Percentiles rank a stretch among this genome's conserved stretches.
These are phyloP conservation scores for Acanthosepion pharaonis DNA, from an alignment of 2,888 invertebrate genomes.

Conservation along the genomic window DNA sequence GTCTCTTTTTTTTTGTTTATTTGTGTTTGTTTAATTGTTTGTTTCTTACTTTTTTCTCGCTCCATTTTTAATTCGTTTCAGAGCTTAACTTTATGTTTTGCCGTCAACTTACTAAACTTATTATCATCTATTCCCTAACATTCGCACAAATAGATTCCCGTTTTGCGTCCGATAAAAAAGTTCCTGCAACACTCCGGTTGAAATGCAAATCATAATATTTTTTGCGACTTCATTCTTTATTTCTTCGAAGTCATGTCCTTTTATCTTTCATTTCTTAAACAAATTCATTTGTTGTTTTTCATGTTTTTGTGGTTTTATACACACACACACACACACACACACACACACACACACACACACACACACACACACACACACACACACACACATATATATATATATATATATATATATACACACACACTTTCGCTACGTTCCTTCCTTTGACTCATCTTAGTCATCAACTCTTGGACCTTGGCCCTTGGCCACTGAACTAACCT, in stretches of 20 bases:
- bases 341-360: not conserved
- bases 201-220: too few relatives aligned
- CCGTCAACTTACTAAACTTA: too few relatives aligned
- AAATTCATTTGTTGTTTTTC: not conserved
- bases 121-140: too few relatives aligned
- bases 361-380: not conserved
- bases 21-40: not conserved
- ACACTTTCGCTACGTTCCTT: not conserved
- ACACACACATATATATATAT: too few relatives aligned
- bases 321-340: not conserved
- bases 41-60: not conserved
- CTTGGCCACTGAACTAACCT: not conserved
- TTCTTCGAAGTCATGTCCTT: not conserved
- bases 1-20: too few relatives aligned
- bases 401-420: too few relatives aligned
- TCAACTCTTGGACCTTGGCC: not conserved
- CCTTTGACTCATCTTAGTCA: not conserved
- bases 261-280: not conserved
- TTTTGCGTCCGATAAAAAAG: too few relatives aligned
- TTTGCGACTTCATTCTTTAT: not conserved
- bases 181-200: too few relatives aligned
- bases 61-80: too few relatives aligned
- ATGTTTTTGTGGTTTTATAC: not conserved
- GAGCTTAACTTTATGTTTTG: too few relatives aligned
- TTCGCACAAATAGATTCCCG: too few relatives aligned